Conservation (phyloP, 2,888 invertebrate species). For the Dasysyrphus albostriatus region DNA sequence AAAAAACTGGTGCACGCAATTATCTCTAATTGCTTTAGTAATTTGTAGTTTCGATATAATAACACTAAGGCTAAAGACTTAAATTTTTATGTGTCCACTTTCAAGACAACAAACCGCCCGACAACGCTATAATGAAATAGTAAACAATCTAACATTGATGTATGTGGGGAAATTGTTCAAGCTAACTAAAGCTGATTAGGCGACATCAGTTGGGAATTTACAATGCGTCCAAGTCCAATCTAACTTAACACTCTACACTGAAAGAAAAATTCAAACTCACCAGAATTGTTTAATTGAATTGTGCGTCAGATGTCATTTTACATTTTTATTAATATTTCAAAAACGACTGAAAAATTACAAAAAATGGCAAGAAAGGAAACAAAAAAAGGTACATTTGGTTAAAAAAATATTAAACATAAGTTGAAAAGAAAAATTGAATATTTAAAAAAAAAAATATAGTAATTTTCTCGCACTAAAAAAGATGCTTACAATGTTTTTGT, state of each 20-base stretch:
- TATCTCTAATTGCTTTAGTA: slow-evolving; percentile 50
- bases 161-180: slow-evolving; percentile 5
- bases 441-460: too few species aligned
- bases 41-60: slow-evolving; percentile 49
- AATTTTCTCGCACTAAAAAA: too few species aligned
- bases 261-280: background rate
- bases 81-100: slow-evolving; percentile 25
- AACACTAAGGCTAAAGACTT: background rate
- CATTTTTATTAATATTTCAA: too few species aligned
- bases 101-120: slow-evolving; percentile 7
- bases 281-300: too few species aligned
- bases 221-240: slow-evolving; percentile 36
- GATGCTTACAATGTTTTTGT: too few species aligned
- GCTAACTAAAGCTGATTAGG: slow-evolving; percentile 42
- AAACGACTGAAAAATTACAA: too few species aligned
- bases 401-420: too few species aligned
- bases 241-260: background rate
- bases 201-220: slow-evolving; percentile 22
- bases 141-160: slow-evolving; percentile 13
- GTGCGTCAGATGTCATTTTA: too few species aligned
- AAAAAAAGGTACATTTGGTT: too few species aligned
- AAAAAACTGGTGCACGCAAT: slow-evolving; percentile 49
- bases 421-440: too few species aligned
- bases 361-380: too few species aligned
- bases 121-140: slow-evolving; percentile 34